A percentile compares a stretch with the other conserved stretches of the same genome.
Conservation (phyloP, 92 coral and sea anemone genomes). For the Actinostola sp. region DNA sequence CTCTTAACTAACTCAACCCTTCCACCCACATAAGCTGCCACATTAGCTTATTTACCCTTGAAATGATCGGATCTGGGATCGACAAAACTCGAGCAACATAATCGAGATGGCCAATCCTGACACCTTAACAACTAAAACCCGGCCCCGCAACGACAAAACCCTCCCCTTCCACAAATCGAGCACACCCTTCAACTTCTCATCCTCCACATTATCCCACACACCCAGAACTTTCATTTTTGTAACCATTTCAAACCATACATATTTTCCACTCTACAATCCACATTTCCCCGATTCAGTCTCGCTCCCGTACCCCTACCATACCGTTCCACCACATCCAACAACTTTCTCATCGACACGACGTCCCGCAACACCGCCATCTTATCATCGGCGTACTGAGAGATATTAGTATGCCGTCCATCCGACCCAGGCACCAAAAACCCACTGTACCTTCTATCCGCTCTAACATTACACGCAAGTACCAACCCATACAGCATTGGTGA, state of each 20-base stretch:
- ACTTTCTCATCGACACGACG: not conserved
- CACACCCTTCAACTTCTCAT: slow-evolving; percentile 5
- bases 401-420: not conserved
- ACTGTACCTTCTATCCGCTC: not conserved
- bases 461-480: slow-evolving; percentile 12
- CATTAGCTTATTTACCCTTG: not conserved
- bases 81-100: not conserved
- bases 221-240: slow-evolving; percentile 21
- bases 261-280: not conserved
- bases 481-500: slow-evolving; percentile 21
- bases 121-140: slow-evolving; percentile 3
- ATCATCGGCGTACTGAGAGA: slow-evolving; percentile 37
- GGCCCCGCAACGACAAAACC: slow-evolving; percentile 4
- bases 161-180: slow-evolving; percentile 1
- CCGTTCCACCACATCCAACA: slow-evolving; percentile 1
- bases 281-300: slow-evolving; percentile 24
- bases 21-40: slow-evolving; percentile 3
- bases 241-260: slow-evolving; percentile 13
- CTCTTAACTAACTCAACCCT: not conserved
- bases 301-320: slow-evolving; percentile 21
- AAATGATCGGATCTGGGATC: not conserved
- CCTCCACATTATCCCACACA: slow-evolving; percentile 7
- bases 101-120: not conserved
- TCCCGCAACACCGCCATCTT: not conserved
- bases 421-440: slow-evolving; percentile 20